Conservation (phyloP, 2,113 vertebrate genomes). For the Macheiramphus alcinus region DNA sequence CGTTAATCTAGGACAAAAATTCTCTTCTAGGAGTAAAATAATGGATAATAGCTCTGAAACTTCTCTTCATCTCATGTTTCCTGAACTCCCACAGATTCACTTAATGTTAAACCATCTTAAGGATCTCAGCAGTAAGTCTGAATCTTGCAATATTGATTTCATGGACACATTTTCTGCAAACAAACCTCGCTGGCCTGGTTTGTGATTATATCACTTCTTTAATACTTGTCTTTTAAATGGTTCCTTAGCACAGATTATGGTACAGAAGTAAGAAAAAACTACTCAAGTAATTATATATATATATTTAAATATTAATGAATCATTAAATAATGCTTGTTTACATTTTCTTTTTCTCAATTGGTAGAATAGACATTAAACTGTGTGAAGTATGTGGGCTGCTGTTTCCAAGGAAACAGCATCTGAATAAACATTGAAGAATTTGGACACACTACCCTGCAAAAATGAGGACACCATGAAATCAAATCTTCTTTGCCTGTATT, state of each 20-base stretch:
- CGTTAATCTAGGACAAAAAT: not conserved
- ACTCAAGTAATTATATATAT: not conserved
- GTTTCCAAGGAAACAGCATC: not conserved
- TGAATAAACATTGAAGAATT: not conserved
- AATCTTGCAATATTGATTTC: not conserved
- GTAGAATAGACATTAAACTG: not conserved
- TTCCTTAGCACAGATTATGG: not conserved
- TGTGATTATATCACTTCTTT: not conserved
- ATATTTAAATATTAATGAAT: not conserved
- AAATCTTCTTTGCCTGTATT: not conserved
- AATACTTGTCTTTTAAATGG: not conserved
- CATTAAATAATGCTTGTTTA: not conserved
- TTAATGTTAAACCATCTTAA: not conserved
- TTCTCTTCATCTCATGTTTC: not conserved
- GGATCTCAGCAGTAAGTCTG: not conserved
- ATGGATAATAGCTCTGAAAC: not conserved
- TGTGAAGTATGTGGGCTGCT: not conserved
- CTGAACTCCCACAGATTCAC: not conserved
- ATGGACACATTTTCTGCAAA: not conserved
- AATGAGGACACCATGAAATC: not conserved
- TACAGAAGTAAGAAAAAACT: not conserved
- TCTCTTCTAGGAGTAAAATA: not conserved
- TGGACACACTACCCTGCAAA: not conserved
- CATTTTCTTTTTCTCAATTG: not conserved
- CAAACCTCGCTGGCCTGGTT: not conserved